Base-by-base conservation (phyloP, 2,113 vertebrate species). In the Calyptommatus sinebrachiatus region DNA sequence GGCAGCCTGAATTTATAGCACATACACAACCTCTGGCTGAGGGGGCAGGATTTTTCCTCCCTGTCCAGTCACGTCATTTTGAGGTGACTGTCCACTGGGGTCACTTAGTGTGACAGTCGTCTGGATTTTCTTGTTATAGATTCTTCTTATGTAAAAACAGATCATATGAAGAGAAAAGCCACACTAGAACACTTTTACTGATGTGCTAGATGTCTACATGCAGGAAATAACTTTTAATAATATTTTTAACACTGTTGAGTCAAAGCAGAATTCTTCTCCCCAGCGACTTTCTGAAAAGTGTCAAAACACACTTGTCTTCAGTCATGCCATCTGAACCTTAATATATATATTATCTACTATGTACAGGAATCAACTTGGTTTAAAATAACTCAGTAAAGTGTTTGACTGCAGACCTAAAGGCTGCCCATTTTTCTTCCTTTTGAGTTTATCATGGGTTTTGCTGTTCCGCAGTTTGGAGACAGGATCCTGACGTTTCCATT, bases 301-400 rank as follows among this genome's bases (percentile, higher is more conserved):
- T 20, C 63, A 31, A 12, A 57, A 2, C n/a, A 63, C 6, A 67
- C 35, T 41, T 41, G 35, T 41, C 35, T 41, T 41, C 35, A 41
- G 35, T 41, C 35, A 41, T 5, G 35, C 35, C 2, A 7, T 57
- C 21, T 28, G 22, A 68, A 5, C 3, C 60, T 26, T 24, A 72
- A 35, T 8, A 28, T 14, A 53, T 77, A 83, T 69, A 77, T 16
- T 53, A 3, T 72, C 45, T 85, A 84, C 41, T 67, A 14, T 72
- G 2, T 24, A 24, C 35, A 31, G 66, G 77, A 80, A 73, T 76
- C 82, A 91, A 26, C 77, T 90, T 63, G 95, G 95, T 90, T 96
- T 95, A 85, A 95, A 97, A 83, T 96, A 97, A 24, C 92, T 94
- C 20, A 97, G 86, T 82, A 96, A 88, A 87, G 84, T 95, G 84